These are phyloP conservation scores for Araneus ventricosus DNA, from an alignment of 1,140 invertebrate species.

Conservation along the genomic window DNA sequence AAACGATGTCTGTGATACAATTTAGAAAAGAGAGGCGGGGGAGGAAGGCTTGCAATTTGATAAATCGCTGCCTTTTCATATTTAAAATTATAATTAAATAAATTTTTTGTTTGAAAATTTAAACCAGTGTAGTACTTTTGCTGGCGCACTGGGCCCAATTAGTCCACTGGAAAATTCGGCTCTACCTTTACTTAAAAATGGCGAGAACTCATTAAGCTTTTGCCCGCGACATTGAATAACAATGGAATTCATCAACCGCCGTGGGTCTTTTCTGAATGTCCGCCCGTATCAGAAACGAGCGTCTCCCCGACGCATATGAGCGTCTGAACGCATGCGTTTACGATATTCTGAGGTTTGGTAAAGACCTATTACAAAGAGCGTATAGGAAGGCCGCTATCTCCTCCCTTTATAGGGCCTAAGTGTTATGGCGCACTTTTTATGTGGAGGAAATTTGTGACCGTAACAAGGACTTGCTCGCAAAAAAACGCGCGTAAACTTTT, in stretches of 20 bases:
- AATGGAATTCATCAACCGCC: not conserved
- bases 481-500: slow-evolving; percentile 63
- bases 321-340: slow-evolving; percentile 52
- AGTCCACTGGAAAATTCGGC: no score
- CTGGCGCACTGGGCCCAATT: no score
- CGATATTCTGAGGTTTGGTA: slow-evolving; percentile 68
- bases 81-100: no score
- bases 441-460: slow-evolving; percentile 66
- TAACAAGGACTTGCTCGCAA: slow-evolving; percentile 48
- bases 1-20: no score
- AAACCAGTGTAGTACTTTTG: no score
- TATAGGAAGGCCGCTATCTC: slow-evolving; percentile 65
- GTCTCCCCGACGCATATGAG: slow-evolving; percentile 28
- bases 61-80: no score
- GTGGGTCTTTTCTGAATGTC: slow-evolving; percentile 43
- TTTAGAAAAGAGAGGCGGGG: no score
- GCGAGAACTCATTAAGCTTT: not conserved
- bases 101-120: no score
- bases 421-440: slow-evolving; percentile 67
- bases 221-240: not conserved
- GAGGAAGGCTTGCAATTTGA: no score
- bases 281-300: slow-evolving; percentile 2
- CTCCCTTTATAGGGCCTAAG: slow-evolving; percentile 60
- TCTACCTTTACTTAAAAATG: not conserved
- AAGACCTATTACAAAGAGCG: slow-evolving; percentile 68